Evolutionary conservation across 2,797 vertebrate species (phyloP).

Genomic region (Oryzias sinensis): DNA sequence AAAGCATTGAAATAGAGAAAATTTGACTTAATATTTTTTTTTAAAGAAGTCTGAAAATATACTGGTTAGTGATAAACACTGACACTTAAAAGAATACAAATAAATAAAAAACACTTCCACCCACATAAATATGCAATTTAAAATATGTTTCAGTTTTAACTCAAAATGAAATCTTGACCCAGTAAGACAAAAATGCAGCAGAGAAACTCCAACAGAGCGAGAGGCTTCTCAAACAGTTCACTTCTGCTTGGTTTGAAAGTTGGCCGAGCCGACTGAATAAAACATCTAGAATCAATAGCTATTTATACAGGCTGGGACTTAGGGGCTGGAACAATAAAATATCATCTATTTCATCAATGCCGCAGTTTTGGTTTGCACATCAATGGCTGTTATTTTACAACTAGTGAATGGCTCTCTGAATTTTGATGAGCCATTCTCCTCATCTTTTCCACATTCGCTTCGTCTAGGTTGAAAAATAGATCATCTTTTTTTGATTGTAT

Average conservation of each 20-base stretch:
- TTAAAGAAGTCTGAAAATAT: too few species aligned
- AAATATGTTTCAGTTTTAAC: too few species aligned
- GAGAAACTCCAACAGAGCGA: slow-evolving; percentile 15
- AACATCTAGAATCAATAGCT: slow-evolving; percentile 85
- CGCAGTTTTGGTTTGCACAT: slow-evolving; percentile 63
- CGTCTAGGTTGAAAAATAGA: neutral
- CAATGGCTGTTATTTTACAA: slow-evolving; percentile 64
- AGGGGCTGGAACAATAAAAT: slow-evolving; percentile 66
- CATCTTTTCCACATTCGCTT: slow-evolving; percentile 1
- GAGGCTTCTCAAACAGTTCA: slow-evolving; percentile 60
- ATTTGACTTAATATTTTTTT: too few species aligned
- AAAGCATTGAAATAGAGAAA: too few species aligned
- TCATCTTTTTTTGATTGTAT: slow-evolving; percentile 19
- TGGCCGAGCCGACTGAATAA: slow-evolving; percentile 79
- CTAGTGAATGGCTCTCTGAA: slow-evolving; percentile 51
- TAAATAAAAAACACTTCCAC: neutral
- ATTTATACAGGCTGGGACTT: slow-evolving; percentile 77
- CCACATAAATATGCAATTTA: neutral
- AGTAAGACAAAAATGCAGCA: slow-evolving; percentile 25
- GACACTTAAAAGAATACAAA: neutral
- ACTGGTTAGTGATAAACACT: too few species aligned
- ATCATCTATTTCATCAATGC: slow-evolving; percentile 66
- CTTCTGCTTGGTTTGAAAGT: slow-evolving; percentile 72
- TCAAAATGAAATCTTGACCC: slow-evolving; percentile 25
- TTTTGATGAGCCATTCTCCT: slow-evolving; percentile 48